Base-by-base conservation (phyloP, 2,888 invertebrate genomes). In the Andricus quercusramuli region DNA sequence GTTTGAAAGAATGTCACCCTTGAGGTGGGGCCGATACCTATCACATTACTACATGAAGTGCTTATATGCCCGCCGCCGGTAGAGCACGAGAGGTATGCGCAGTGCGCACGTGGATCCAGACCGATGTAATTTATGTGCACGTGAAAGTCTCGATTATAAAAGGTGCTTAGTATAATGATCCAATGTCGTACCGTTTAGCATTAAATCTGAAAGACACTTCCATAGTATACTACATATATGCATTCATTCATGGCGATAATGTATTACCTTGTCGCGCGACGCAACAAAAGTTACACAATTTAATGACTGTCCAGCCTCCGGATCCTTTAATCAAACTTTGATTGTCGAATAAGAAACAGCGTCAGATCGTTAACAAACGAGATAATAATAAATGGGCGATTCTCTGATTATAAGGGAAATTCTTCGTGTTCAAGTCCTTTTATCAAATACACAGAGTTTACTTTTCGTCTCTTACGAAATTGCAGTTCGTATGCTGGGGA, bases 1-100 rank as follows among this genome's bases (percentile, higher is more conserved):
- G 25, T 56, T 74, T 74, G 56, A 32, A 74, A 74, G 74, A 74
- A 74, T 74, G 74, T 74, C 74, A 74, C 74, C 74, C 74, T 74
- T n/a, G 32, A 56, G 74, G 51, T 51, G 74, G 74, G 74, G 56
- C 74, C 67, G 37, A 67, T 62, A 25, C 25, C 62, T 62, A 62
- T 67, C 13, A 67, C 41, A 74, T 74, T 74, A 74, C 74, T 74
- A 56, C 74, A 56, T 74, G 15, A 74, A 56, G 74, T 74, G 37
- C 32, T 74, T 74, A 74, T 74, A 70, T 70, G 29, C 20, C 47
- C 70, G 74, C 41, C 15, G 25, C 51, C 74, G 74, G 74, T 74
- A 74, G 56, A 74, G 51, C 70, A 74, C 51, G 29, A 56, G 32
- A 74, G 32, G 32, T 56, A 74, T 74, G 70, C 70, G 70, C 70